Percentiles rank a stretch among this genome's conserved stretches.
Evolutionary conservation across 2,888 invertebrate species (phyloP).

Genomic region (Noctua janthina): DNA sequence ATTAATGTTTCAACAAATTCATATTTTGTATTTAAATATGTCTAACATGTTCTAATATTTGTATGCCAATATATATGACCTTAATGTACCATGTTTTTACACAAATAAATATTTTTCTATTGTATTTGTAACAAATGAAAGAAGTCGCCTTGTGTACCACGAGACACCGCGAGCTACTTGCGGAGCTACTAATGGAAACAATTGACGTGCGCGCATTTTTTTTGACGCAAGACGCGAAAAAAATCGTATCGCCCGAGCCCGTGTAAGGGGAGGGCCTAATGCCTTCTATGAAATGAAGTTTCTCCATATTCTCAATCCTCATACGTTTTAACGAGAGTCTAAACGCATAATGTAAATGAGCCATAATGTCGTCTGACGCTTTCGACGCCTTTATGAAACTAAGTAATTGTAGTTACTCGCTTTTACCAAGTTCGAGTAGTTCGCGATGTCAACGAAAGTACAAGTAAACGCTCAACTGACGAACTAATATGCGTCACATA

Average conservation of each 20-base stretch:
- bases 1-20: too few species aligned
- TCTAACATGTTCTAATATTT: not conserved
- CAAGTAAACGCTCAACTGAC: slow-evolving; percentile 56
- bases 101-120: too few species aligned
- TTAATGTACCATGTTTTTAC: too few species aligned
- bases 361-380: slow-evolving; percentile 29
- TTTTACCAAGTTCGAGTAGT: slow-evolving; percentile 49
- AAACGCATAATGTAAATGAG: slow-evolving; percentile 42
- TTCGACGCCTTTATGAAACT: slow-evolving; percentile 41
- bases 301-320: slow-evolving; percentile 30
- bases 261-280: not conserved
- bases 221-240: not conserved
- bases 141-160: not conserved
- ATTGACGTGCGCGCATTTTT: not conserved
- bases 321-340: slow-evolving; percentile 22
- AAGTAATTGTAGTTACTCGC: slow-evolving; percentile 53
- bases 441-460: slow-evolving; percentile 55
- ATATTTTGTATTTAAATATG: not conserved
- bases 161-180: not conserved
- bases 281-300: slow-evolving; percentile 37
- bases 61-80: not conserved
- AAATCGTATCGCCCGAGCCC: not conserved
- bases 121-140: not conserved
- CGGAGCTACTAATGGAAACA: not conserved
- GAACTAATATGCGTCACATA: slow-evolving; percentile 55